Evolutionary conservation across 2,888 invertebrate genomes (phyloP), one percentile per base, ranked within the genome.

Genomic region (Lochmaea capreae): DNA sequence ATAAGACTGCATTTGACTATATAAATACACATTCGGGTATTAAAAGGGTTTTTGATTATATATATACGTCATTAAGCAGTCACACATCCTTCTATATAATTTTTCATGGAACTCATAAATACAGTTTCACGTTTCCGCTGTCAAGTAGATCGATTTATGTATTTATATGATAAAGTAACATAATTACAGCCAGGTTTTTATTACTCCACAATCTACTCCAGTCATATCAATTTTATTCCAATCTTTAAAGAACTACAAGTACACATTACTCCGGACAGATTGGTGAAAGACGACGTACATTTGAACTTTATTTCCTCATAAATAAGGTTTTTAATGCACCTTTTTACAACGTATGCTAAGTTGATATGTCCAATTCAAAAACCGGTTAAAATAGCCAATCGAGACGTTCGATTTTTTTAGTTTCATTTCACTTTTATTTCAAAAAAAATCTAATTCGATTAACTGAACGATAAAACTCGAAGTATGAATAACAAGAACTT

Each of bases 311-410:
- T 79, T 79, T 70, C 76, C 73, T 74, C 78, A 79, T 81, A 81
- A 81, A 81, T 81, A 81, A 79, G 76, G 74, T 77, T 81, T 81
- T 81, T 81, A 79, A 79, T 79, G 81, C 78, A 73, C 73, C 78
- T 76, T 79, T 81, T 81, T 77, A 80, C 79, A 69, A 76, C 77
- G 70, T 74, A 52, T 63, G 54, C 62, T 54, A 63, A 70, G 77
- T 18, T 63, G 62, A 63, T 63, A 77, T 76, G 76, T 79, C 79
- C 77, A 78, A 77, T 77, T 79, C 79, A 18, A 77, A 76, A 81
- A 81, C 81, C 81, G 81, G 81, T 80, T 76, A 42, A 79, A 79
- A 81, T 81, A 80, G 79, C 73, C 76, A 74, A 77, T 74, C 78
- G 79, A 73, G 75, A 33, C 61, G 68, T 59, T 61, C 18, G 16